Conservation (phyloP, 2,888 invertebrate species). For the Yponomeuta malinellus region DNA sequence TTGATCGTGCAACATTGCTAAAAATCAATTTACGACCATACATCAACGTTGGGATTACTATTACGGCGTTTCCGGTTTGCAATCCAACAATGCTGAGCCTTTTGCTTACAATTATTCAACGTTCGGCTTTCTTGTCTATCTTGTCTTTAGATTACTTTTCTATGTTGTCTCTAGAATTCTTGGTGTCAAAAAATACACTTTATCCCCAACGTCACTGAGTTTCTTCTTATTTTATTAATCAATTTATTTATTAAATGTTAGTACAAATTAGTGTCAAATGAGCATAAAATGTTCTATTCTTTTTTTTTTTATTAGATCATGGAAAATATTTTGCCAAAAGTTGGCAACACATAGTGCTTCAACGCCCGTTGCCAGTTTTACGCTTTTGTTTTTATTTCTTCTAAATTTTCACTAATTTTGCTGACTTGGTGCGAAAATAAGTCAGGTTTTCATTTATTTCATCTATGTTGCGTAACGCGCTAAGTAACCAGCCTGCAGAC, state of each 20-base stretch:
- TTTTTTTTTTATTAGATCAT: too few relatives aligned
- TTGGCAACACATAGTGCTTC: background rate
- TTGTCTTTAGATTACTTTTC: too few relatives aligned
- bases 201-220: too few relatives aligned
- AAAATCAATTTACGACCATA: background rate
- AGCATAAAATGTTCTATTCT: too few relatives aligned
- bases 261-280: too few relatives aligned
- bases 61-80: background rate
- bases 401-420: background rate
- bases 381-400: constrained; percentile 12
- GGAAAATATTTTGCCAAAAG: background rate
- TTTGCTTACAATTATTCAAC: too few relatives aligned
- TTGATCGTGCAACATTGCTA: too few relatives aligned
- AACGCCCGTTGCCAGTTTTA: constrained; percentile 16
- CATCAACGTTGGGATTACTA: background rate
- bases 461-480: background rate
- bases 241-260: too few relatives aligned
- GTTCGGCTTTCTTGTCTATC: too few relatives aligned
- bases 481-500: background rate
- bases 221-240: too few relatives aligned
- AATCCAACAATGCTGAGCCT: background rate
- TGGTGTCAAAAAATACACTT: too few relatives aligned
- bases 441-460: background rate
- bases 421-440: background rate
- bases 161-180: too few relatives aligned